phyloP scores from a whole-genome alignment of 2,113 vertebrate genomes.

The Callithrix jacchus region DNA sequence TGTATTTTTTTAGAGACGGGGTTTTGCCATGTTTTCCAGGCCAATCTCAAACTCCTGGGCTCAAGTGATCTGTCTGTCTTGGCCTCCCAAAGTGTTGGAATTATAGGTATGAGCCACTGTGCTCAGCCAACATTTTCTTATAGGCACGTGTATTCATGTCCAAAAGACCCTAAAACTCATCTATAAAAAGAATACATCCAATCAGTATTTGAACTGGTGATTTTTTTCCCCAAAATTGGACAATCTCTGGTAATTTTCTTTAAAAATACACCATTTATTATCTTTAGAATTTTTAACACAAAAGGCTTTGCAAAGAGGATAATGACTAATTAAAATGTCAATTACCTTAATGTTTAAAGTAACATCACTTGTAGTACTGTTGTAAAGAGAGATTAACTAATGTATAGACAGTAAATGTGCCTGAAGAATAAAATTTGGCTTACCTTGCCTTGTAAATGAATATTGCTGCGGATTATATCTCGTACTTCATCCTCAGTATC shows the following conservation, averaged over 20 bases:
- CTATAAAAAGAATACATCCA: neutral
- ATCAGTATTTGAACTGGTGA: neutral
- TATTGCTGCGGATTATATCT: conserved; percentile 92
- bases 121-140: neutral
- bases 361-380: neutral
- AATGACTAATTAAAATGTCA: neutral
- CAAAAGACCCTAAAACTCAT: neutral
- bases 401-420: neutral
- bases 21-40: too few relatives aligned
- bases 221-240: neutral
- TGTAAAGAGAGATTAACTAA: neutral
- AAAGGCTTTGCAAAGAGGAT: neutral
- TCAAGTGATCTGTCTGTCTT: too few relatives aligned
- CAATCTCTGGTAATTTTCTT: neutral
- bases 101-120: neutral
- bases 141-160: neutral
- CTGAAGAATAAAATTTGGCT: conserved; percentile 43
- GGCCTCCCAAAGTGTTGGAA: too few relatives aligned
- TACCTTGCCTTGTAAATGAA: conserved; percentile 98
- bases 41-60: too few relatives aligned
- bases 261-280: neutral
- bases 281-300: neutral
- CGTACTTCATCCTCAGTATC: conserved; percentile 97
- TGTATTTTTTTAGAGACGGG: too few relatives aligned
- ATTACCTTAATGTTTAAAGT: neutral